Conservation (phyloP, 2,113 vertebrate species). For the Athene noctua region DNA sequence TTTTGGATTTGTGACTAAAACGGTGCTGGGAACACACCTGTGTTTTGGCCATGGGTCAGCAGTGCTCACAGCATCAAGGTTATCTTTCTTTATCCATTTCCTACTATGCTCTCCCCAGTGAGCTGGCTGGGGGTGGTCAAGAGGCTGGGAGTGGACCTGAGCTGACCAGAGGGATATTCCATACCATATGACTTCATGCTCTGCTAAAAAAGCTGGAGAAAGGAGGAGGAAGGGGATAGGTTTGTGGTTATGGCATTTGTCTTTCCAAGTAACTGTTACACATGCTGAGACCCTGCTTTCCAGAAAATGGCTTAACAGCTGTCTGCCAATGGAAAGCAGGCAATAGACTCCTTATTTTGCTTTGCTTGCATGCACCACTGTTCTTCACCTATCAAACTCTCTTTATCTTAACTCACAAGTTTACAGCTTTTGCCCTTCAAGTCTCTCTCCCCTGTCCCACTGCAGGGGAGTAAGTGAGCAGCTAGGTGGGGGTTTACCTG, state of each 20-base stretch:
- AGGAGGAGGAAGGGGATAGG: not conserved
- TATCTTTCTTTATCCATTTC: not conserved
- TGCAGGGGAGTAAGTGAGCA: accelerated
- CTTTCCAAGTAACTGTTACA: not conserved
- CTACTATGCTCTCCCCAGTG: not conserved
- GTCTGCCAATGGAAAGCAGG: not conserved
- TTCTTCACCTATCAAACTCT: not conserved
- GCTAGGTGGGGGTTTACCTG: not conserved
- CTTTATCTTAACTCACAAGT: accelerated
- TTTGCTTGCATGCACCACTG: not conserved
- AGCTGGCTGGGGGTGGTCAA: not conserved
- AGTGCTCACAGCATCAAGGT: not conserved
- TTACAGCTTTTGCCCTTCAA: not conserved
- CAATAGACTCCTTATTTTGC: not conserved
- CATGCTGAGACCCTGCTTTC: not conserved
- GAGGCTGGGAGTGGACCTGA: not conserved
- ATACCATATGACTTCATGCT: not conserved
- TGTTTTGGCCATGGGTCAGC: not conserved
- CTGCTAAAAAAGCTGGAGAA: not conserved
- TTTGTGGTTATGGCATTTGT: not conserved
- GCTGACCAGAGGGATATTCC: not conserved
- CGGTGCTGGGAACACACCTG: not conserved
- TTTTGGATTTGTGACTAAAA: not conserved
- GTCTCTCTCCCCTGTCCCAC: not conserved
- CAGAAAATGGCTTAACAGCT: not conserved